Evolutionary conservation across 1,140 invertebrate genomes (phyloP).

Genomic region (Drosophila ficusphila): DNA sequence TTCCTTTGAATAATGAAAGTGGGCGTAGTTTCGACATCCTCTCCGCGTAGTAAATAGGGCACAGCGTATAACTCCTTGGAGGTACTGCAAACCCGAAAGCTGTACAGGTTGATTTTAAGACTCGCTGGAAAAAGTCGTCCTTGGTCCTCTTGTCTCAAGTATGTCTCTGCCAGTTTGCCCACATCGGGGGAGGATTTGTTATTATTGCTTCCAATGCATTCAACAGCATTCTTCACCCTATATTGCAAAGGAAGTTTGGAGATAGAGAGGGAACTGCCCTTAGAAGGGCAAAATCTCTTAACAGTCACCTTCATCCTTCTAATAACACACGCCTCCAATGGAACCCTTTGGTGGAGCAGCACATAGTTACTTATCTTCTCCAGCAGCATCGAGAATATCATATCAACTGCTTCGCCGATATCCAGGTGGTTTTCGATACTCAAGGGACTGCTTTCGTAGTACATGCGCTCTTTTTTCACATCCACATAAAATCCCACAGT

Average conservation of each 20-base stretch:
- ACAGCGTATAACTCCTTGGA: constrained; percentile 59
- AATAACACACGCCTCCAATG: constrained; percentile 43
- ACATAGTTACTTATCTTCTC: constrained; percentile 62
- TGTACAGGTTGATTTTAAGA: constrained; percentile 43
- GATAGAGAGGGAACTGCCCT: not conserved
- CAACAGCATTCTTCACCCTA: constrained; percentile 30
- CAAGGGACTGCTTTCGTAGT: constrained; percentile 45
- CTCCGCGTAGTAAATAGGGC: constrained; percentile 41
- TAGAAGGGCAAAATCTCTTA: constrained; percentile 16
- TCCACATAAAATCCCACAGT: constrained; percentile 61
- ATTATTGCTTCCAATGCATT: not conserved
- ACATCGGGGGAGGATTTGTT: constrained; percentile 1
- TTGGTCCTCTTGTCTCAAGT: constrained; percentile 19
- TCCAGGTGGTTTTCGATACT: constrained; percentile 49
- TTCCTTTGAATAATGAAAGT: constrained; percentile 59
- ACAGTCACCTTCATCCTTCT: constrained; percentile 54
- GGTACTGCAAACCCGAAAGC: constrained; percentile 50
- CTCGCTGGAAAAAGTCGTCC: constrained; percentile 23
- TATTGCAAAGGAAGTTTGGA: constrained; percentile 52
- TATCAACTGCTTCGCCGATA: constrained; percentile 55
- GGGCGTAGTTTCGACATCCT: constrained; percentile 49
- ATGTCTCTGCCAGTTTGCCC: constrained; percentile 26
- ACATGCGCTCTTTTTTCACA: constrained; percentile 35
- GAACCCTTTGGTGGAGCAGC: constrained; percentile 18
- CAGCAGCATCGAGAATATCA: constrained; percentile 57